Base-by-base conservation (phyloP, 2,113 vertebrate species). In the Callorhinus ursinus region DNA sequence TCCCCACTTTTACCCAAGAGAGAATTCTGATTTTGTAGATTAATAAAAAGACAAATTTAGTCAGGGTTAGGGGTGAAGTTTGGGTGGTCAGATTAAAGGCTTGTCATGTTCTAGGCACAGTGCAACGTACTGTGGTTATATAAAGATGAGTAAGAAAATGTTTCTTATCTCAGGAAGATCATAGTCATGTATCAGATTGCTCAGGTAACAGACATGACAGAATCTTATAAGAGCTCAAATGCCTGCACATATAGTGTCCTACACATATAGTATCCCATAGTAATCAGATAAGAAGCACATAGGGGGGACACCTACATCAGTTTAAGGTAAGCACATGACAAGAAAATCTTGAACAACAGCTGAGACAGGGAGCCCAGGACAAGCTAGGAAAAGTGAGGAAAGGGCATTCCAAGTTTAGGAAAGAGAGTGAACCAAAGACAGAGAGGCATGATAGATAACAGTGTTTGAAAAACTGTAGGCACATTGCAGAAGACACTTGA, bases 191-290 rank as follows among this genome's bases (percentile, higher is more conserved):
- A 28, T 9, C 46, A 53, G 33, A 53, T 5, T 91, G 36, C 15
- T n/a, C 65, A 86, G 15, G 14, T 39, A 84, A 81, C 1, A 28
- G 33, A 18, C 4, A 33, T 3, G 72, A 21, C 0, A 24, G 19
- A 94, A 39, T 39, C 28, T 76, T 71, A 5, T 2, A 21, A 14
- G 11, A 51, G 6, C 26, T 77, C 49, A 71, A 63, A 71, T 46
- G n/a, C 4, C 28, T 88, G 18, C 8, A 39, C 1, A 46, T 10
- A 53, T 1, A 84, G 85, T 3, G 2, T 36, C 16, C 9, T 46
- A 15, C 0, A 16, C 1, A 46, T 10, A 46, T 1, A 88, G 85
- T 4, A 2, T 46, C 16, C 9, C 36, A 15, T 0, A 16, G 18
- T 21, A 26, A 39, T 82, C 10, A 21, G 2, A 39, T n/a, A 36